Evolutionary conservation across 2,888 invertebrate species (phyloP).

Genomic region (Meganola albula): DNA sequence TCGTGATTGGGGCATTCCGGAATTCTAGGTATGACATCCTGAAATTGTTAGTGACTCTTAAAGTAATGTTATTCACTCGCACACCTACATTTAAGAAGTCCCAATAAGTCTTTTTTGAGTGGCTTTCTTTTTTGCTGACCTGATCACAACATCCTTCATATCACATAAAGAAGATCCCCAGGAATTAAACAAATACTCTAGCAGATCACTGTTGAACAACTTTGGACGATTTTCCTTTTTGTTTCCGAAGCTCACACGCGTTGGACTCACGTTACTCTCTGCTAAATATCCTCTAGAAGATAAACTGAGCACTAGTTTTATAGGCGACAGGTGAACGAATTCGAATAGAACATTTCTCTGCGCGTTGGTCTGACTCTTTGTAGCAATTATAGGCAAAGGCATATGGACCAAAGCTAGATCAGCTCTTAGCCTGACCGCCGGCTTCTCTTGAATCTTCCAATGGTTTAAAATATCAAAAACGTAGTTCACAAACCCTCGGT

Average conservation of each 20-base stretch:
- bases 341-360: conserved; percentile 72
- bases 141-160: conserved; percentile 80
- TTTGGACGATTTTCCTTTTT: conserved; percentile 69
- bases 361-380: conserved; percentile 54
- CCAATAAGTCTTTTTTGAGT: too few species aligned
- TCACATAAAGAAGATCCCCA: conserved; percentile 81
- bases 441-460: conserved; percentile 77
- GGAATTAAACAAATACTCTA: conserved; percentile 80
- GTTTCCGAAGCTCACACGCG: conserved; percentile 43
- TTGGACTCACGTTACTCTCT: conserved; percentile 49
- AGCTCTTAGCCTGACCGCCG: conserved; percentile 74
- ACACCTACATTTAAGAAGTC: too few species aligned
- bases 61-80: too few species aligned
- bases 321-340: conserved; percentile 77
- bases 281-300: conserved; percentile 64
- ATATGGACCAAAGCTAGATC: conserved; percentile 79
- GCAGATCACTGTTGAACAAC: conserved; percentile 75
- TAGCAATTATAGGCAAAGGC: conserved; percentile 70
- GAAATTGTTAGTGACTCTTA: too few species aligned
- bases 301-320: conserved; percentile 80
- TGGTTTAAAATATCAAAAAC: conserved; percentile 80
- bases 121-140: conserved; percentile 52
- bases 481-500: conserved; percentile 81
- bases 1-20: conserved; percentile 73
- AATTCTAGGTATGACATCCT: conserved; percentile 84